A percentile compares a stretch with the other conserved stretches of the same genome.
phyloP scores from a whole-genome alignment of 1,140 invertebrate genomes.

The Drosophila varians region DNA sequence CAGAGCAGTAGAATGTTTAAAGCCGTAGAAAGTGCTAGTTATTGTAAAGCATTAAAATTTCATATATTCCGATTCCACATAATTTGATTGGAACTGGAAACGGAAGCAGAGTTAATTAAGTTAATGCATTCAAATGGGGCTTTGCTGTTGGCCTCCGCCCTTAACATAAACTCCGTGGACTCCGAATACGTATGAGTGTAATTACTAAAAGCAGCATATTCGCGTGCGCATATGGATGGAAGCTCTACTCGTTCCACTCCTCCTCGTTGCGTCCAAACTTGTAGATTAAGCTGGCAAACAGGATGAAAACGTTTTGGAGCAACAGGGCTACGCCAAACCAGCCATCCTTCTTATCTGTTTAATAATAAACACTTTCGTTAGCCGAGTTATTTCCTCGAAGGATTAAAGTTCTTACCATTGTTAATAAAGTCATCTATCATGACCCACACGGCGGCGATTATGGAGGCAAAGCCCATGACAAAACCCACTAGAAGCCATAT shows the following conservation, averaged over 20 bases:
- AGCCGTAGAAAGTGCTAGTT: constrained; percentile 18
- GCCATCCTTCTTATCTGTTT: constrained; percentile 81
- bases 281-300: constrained; percentile 94
- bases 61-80: background rate
- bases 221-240: background rate
- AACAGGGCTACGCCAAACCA: constrained; percentile 97
- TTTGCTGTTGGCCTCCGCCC: background rate
- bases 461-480: constrained; percentile 96
- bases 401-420: constrained; percentile 43
- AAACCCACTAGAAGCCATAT: constrained; percentile 99
- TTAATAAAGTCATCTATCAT: constrained; percentile 91
- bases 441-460: constrained; percentile 98
- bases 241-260: constrained; percentile 86
- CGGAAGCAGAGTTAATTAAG: constrained; percentile 11
- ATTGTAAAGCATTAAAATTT: constrained; percentile 14
- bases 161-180: constrained; percentile 25
- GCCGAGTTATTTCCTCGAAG: background rate
- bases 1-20: constrained; percentile 20
- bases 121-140: constrained; percentile 7
- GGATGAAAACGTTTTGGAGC: constrained; percentile 97
- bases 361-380: background rate
- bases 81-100: constrained; percentile 1
- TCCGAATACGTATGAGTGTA: constrained; percentile 41
- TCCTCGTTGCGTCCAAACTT: constrained; percentile 98
- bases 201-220: constrained; percentile 41